Evolutionary conservation across 2,888 invertebrate species (phyloP).

Genomic region (Nezara viridula): DNA sequence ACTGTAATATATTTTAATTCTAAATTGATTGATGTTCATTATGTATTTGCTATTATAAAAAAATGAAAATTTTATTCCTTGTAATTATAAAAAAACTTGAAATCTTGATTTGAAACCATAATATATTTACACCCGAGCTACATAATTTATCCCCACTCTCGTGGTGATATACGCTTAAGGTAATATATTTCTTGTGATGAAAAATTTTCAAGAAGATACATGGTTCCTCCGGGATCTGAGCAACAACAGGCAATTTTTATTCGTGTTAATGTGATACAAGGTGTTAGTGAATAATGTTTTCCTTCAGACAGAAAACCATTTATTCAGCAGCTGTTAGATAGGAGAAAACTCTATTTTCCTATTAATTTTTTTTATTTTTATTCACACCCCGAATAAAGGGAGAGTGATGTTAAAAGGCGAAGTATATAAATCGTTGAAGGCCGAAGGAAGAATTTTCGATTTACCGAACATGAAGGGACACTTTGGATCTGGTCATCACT

Average conservation of each 20-base stretch:
- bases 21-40: no score
- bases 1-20: no score
- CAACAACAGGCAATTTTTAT: background rate
- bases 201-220: background rate
- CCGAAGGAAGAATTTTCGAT: background rate
- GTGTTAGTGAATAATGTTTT: background rate
- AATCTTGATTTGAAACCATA: no score
- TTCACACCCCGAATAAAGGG: background rate
- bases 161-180: background rate
- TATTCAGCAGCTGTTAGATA: background rate
- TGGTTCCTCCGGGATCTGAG: background rate
- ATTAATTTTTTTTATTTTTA: background rate
- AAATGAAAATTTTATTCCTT: no score
- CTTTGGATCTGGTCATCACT: conserved; percentile 28
- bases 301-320: background rate
- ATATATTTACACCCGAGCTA: background rate
- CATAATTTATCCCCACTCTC: background rate
- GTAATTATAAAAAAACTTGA: no score
- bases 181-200: background rate
- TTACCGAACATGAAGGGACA: conserved; percentile 17
- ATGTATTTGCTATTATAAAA: no score
- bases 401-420: background rate
- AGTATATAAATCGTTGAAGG: background rate
- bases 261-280: background rate
- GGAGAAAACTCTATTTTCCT: background rate